phyloP scores from a whole-genome alignment of 2,113 vertebrate genomes.

The Danionella cerebrum region DNA sequence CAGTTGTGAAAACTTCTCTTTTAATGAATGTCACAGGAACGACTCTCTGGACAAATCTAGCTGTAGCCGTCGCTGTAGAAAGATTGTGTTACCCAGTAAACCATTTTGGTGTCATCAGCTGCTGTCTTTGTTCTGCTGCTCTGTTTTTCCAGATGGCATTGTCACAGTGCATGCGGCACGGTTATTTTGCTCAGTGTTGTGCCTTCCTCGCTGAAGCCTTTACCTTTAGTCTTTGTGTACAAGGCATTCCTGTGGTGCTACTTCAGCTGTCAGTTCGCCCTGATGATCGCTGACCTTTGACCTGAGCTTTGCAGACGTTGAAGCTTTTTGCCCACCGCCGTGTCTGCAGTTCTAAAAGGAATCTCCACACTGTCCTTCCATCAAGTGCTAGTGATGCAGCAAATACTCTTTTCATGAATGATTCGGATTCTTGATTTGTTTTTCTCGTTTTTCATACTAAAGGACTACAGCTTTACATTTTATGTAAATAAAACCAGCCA shows the following conservation, averaged over 20 bases:
- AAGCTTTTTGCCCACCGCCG: neutral
- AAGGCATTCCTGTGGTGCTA: neutral
- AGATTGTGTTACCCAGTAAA: neutral
- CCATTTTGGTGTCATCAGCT: neutral
- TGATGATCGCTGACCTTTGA: neutral
- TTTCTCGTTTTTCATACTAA: too few relatives aligned
- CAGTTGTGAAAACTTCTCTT: neutral
- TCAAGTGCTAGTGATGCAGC: too few relatives aligned
- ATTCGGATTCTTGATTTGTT: too few relatives aligned
- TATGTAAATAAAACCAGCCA: too few relatives aligned
- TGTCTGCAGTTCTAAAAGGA: neutral
- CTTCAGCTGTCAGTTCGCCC: neutral
- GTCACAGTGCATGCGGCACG: neutral
- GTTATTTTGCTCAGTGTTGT: neutral
- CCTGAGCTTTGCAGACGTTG: neutral
- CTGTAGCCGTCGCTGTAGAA: neutral
- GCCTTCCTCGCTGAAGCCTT: neutral
- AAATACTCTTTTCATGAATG: too few relatives aligned
- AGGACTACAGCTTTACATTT: too few relatives aligned
- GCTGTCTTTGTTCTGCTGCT: neutral
- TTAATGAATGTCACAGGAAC: conserved; percentile 1
- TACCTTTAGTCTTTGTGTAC: conserved; percentile 12
- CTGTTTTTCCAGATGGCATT: conserved; percentile 12
- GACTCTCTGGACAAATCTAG: neutral
- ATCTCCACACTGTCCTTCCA: neutral